Evolutionary conservation across 2,113 vertebrate genomes (phyloP).

Genomic region (Dipodomys stephensi): DNA sequence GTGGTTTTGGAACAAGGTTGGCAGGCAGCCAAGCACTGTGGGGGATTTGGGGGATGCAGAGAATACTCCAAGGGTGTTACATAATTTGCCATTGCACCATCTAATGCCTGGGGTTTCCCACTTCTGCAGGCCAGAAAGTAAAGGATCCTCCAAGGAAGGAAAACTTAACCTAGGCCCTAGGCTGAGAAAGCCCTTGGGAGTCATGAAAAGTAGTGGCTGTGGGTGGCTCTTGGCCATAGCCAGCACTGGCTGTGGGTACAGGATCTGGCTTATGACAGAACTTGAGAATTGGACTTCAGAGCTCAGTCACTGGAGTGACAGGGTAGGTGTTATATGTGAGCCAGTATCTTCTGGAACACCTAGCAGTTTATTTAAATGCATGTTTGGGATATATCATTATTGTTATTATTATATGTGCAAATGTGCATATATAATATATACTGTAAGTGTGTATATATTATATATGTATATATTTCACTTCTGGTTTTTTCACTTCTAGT

Average conservation of each 20-base stretch:
- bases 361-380: background rate
- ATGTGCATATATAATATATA: too few species aligned
- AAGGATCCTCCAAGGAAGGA: background rate
- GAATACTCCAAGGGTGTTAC: background rate
- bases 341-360: background rate
- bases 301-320: background rate
- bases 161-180: background rate
- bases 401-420: too few species aligned
- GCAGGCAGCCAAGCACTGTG: background rate
- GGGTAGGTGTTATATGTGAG: too few species aligned
- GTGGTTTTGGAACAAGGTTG: background rate
- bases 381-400: too few species aligned
- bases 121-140: background rate
- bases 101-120: slow-evolving; percentile 31
- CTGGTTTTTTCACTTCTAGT: too few species aligned
- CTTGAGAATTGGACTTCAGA: background rate
- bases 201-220: background rate
- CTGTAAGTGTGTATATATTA: too few species aligned
- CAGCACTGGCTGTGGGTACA: background rate
- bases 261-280: background rate
- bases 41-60: background rate
- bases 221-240: background rate
- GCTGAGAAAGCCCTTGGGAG: background rate
- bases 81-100: slow-evolving; percentile 36
- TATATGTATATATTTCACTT: too few species aligned